Base-by-base conservation (phyloP, 2,888 invertebrate genomes). In the Tethea ocularis region DNA sequence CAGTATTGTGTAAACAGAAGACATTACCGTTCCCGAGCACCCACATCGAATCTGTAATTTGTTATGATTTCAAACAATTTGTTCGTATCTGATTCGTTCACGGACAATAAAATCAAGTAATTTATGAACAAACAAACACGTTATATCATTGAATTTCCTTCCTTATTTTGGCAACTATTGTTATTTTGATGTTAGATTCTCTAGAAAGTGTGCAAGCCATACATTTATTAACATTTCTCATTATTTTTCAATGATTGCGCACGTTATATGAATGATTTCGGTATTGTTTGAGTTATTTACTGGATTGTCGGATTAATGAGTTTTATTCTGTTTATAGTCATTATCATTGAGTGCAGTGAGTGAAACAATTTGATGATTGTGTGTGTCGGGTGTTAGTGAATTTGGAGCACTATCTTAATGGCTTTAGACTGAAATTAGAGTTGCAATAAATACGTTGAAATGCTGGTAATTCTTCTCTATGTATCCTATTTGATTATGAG, bases 61-160 rank as follows among this genome's bases (percentile, higher is more conserved):
- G 41, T 41, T 46, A 46, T 46, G 17, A 46, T 20, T 10, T 20
- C 46, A 46, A 7, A 20, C 46, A 20, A 46, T 20, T 46, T 54
- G 54, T 22, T 54, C 33, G 0, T 33, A 54, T 54, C 36, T 36
- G 33, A 54, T 33, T 22, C n/a, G 15, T 23, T 54, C 51, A 52
- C 58, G 63, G 59, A 54, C 17, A 51, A 61, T 59, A 57, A 66
- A 69, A 22, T 23, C 26, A 22, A 29, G 33, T 64, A 51, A 55
- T 59, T 23, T 52, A 59, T 59, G 57, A 57, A 52, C 61, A 59
- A 57, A 52, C 61, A 59, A 53, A 58, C 57, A 59, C 58, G 69
- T 59, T 46, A 46, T 46, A 46, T 46, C 46, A 46, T 46, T 46
- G 10, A 46, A 20, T 46, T 46, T 46, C 46, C 46, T 46, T 46